Conservation (phyloP, 2,797 vertebrate genomes). For the Limnodromus scolopaceus region DNA sequence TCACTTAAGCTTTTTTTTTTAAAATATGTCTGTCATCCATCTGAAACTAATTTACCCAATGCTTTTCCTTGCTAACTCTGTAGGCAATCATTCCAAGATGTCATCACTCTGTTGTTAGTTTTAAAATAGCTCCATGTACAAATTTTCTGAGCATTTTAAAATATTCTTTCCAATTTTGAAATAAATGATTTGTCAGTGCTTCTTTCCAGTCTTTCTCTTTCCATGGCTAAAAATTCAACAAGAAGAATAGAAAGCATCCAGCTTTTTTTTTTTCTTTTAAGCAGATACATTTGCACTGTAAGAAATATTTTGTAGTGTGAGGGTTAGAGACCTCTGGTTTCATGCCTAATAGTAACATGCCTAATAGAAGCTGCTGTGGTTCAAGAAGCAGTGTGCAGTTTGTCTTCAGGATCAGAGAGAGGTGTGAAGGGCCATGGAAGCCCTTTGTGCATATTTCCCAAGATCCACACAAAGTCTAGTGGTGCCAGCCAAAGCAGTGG, state of each 20-base stretch:
- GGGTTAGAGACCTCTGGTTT: neutral
- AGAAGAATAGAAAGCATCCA: neutral
- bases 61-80: neutral
- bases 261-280: neutral
- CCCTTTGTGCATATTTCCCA: neutral
- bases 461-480: neutral
- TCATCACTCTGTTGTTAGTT: conserved; percentile 46
- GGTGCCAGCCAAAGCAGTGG: neutral
- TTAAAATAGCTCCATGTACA: neutral
- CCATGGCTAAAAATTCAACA: neutral
- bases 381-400: neutral
- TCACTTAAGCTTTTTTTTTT: neutral
- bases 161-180: neutral
- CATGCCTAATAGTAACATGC: neutral
- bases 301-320: neutral
- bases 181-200: neutral
- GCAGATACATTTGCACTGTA: neutral
- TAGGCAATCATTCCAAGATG: neutral
- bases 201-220: neutral
- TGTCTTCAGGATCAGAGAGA: neutral
- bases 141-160: neutral
- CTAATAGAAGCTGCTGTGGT: neutral
- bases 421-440: fast-evolving
- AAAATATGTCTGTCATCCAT: neutral
- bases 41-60: conserved; percentile 23